phyloP scores from a whole-genome alignment of 2,888 invertebrate species.

The Drosophila peninsularis region DNA sequence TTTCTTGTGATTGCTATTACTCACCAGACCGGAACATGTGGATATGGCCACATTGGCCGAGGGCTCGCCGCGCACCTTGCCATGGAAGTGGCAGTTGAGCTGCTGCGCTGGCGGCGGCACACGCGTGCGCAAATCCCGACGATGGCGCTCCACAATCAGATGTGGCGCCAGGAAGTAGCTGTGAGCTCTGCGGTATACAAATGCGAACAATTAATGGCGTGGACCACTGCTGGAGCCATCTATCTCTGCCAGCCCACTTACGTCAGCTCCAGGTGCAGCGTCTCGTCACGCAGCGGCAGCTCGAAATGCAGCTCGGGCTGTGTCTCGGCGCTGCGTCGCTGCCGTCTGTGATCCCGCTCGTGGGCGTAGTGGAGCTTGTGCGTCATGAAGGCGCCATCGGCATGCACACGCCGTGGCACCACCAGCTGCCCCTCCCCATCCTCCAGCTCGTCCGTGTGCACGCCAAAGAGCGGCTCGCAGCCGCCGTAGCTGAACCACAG shows the following conservation, averaged over 20 bases:
- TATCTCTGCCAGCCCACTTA: conserved; percentile 61
- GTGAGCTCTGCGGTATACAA: conserved; percentile 86
- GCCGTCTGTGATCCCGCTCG: conserved; percentile 68
- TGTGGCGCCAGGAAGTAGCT: conserved; percentile 89
- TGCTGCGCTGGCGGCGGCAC: conserved; percentile 64
- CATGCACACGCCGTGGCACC: conserved; percentile 82
- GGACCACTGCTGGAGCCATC: neutral
- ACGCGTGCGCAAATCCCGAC: conserved; percentile 86
- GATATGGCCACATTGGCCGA: conserved; percentile 91
- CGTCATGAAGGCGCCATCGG: conserved; percentile 81
- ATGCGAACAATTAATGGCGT: neutral
- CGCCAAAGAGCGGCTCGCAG: conserved; percentile 65
- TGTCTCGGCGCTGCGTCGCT: conserved; percentile 51
- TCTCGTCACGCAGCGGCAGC: conserved; percentile 73
- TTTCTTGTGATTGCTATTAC: conserved; percentile 75
- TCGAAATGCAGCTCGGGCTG: conserved; percentile 58
- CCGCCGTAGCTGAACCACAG: conserved; percentile 59
- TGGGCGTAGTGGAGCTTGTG: conserved; percentile 83
- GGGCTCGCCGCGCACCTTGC: conserved; percentile 89
- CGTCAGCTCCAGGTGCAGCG: conserved; percentile 84
- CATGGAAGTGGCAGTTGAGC: conserved; percentile 91
- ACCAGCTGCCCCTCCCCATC: conserved; percentile 79
- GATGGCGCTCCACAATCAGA: conserved; percentile 90
- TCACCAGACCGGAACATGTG: conserved; percentile 93
- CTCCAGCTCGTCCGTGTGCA: conserved; percentile 81